Percentiles rank a stretch among this genome's conserved stretches.
These are phyloP conservation scores for Ciona savignyi DNA, from an alignment of 23 tunicate species.

Conservation along the genomic window DNA sequence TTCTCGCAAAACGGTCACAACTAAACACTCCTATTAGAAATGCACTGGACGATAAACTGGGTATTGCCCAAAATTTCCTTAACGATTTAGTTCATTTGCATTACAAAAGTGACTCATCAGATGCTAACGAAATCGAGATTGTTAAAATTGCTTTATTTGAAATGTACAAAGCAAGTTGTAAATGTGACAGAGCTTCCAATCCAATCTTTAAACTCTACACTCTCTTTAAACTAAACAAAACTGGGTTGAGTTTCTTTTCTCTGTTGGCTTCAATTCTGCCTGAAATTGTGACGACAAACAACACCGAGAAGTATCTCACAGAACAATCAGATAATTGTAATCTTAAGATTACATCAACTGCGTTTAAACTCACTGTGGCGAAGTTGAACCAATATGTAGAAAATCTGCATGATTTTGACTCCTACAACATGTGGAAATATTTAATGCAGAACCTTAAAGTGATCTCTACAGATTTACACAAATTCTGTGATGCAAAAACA, in stretches of 20 bases:
- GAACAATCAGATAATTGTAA: conserved; percentile 6
- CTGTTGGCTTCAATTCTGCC: conserved; percentile 12
- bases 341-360: conserved; percentile 12
- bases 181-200: neutral
- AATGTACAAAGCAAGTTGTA: neutral
- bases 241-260: conserved; percentile 7
- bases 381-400: conserved; percentile 10
- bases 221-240: conserved; percentile 10
- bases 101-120: conserved; percentile 7
- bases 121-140: neutral
- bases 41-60: neutral
- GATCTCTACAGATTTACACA: conserved; percentile 11
- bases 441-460: conserved; percentile 5
- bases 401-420: conserved; percentile 6
- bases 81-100: conserved; percentile 6
- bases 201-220: conserved; percentile 10
- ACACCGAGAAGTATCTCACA: conserved; percentile 9
- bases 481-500: neutral
- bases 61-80: neutral
- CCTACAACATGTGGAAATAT: conserved; percentile 30
- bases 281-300: neutral
- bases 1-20: neutral
- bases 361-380: conserved; percentile 21
- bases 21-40: neutral
- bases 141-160: neutral